Evolutionary conservation across 2,888 invertebrate genomes (phyloP), one percentile per base, ranked within the genome.

Genomic region (Lampropteryx suffumata): DNA sequence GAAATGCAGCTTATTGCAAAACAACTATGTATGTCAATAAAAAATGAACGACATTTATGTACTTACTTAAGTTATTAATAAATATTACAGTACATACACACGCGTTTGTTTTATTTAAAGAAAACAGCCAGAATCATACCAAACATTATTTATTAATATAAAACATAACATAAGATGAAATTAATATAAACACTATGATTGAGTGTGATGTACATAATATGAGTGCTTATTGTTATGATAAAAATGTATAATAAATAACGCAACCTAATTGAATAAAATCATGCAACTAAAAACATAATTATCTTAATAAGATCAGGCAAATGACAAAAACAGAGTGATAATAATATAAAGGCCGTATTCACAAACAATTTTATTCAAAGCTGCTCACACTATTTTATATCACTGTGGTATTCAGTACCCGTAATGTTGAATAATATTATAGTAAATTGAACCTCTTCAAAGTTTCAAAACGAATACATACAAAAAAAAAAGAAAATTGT

Each of bases 1-100:
- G 79, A 73, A 74, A 79, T 79, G 74, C 82, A 82, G 89, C 89
- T 89, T 89, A 80, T 79, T 81, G 87, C 87, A 49, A 51, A 50
- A 41, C 5, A 48, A 43, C 37, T 41, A 17, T 17, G 17, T 42
- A 53, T 55, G 50, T 76, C 69, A 75, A 73, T 71, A 47, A 71
- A 73, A 74, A 76, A 74, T 76, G 71, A 73, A 79, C 70, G 65
- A 72, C 70, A 71, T 71, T 76, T 73, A 79, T 74, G 76, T 79
- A 79, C 73, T 78, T 82, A 79, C 77, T 69, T 76, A 80, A 71
- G 77, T 81, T 83, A 81, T 82, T 81, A 83, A 73, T 82, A 79
- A 81, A 84, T 75, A 66, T 68, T 68, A 68, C 67, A 43, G 48
- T 48, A 44, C 34, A 39, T 48, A 44, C 34, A 39, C 39, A 29